Evolutionary conservation across 2,797 vertebrate genomes (phyloP).

Genomic region (Sylvilagus floridanus): DNA sequence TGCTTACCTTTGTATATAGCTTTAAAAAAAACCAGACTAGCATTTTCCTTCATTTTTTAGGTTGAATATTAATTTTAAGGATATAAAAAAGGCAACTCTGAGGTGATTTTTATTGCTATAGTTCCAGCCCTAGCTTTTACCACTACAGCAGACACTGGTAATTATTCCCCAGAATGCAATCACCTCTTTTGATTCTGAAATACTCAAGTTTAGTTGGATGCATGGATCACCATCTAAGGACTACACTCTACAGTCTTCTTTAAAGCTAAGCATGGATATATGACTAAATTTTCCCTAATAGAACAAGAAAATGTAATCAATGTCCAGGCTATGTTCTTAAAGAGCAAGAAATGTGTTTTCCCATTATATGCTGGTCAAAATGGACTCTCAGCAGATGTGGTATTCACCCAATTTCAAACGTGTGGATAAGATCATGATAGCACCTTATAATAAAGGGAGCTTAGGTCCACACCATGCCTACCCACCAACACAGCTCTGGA

Average conservation of each 20-base stretch:
- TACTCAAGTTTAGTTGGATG: neutral
- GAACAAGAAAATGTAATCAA: neutral
- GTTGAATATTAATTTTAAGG: conserved; percentile 35
- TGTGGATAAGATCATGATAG: neutral
- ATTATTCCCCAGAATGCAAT: neutral
- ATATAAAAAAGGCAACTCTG: neutral
- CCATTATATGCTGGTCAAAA: neutral
- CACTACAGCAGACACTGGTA: neutral
- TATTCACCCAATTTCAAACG: neutral
- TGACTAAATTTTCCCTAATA: neutral
- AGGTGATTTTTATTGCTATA: neutral
- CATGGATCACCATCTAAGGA: neutral
- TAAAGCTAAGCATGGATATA: neutral
- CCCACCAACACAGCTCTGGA: neutral
- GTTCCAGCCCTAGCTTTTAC: neutral
- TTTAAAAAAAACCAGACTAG: neutral
- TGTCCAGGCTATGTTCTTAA: neutral
- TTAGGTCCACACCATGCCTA: neutral
- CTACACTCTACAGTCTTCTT: neutral
- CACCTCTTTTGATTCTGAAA: neutral
- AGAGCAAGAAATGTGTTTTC: neutral
- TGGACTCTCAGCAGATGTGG: neutral
- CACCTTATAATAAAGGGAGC: neutral
- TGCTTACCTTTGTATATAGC: no score
- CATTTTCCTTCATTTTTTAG: conserved; percentile 11